Conservation (phyloP, 2,888 invertebrate species). For the Cryptocephalus moraei region DNA sequence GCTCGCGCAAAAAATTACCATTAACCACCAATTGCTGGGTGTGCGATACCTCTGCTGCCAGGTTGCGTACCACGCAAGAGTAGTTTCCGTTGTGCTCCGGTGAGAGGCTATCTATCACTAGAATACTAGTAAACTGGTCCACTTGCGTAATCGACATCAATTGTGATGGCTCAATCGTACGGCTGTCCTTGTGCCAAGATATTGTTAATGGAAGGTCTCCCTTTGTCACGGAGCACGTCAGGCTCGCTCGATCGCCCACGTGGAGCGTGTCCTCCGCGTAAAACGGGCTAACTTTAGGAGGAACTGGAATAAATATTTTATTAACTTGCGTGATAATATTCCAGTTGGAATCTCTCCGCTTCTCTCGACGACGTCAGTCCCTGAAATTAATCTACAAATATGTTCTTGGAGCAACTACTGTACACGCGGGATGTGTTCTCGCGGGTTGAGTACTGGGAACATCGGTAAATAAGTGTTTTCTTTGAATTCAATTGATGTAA, state of each 20-base stretch:
- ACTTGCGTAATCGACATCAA: conserved; percentile 58
- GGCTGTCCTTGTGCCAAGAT: conserved; percentile 66
- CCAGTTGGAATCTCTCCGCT: too few relatives aligned
- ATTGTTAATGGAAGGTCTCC: conserved; percentile 69
- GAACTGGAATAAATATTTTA: conserved; percentile 46
- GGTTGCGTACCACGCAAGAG: conserved; percentile 62
- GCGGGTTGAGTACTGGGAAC: too few relatives aligned
- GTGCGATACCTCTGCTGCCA: conserved; percentile 63
- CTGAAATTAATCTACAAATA: too few relatives aligned
- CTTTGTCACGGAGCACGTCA: conserved; percentile 65
- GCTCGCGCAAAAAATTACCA: conserved; percentile 49
- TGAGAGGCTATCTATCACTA: conserved; percentile 64
- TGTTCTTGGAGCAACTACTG: too few relatives aligned
- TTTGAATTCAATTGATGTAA: too few relatives aligned
- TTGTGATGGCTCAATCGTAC: conserved; percentile 51
- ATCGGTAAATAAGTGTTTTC: too few relatives aligned
- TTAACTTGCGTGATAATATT: too few relatives aligned
- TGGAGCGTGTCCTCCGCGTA: conserved; percentile 58
- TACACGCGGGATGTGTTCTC: too few relatives aligned
- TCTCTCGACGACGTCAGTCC: too few relatives aligned
- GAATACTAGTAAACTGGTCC: conserved; percentile 67
- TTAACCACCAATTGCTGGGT: conserved; percentile 66
- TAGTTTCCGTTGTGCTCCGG: conserved; percentile 71
- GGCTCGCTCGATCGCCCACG: conserved; percentile 61
- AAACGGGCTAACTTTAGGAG: conserved; percentile 69